These are phyloP conservation scores for Loriculus beryllinus DNA, from an alignment of 2,797 vertebrate species.

Conservation along the genomic window DNA sequence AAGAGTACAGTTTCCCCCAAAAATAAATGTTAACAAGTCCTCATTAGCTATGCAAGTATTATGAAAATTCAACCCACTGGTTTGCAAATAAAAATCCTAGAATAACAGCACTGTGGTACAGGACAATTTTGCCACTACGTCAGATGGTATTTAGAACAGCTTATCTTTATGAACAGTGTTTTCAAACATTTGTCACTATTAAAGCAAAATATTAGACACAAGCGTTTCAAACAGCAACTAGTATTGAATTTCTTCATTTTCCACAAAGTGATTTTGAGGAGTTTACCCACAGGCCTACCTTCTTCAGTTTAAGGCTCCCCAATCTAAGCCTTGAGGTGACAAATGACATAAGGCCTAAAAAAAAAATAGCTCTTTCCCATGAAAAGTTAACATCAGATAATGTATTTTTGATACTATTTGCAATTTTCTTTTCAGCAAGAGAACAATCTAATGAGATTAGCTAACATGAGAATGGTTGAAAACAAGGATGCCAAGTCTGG, in stretches of 20 bases:
- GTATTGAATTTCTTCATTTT: constrained; percentile 42
- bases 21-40: not conserved
- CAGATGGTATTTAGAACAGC: not conserved
- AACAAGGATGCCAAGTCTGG: constrained; percentile 11
- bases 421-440: constrained; percentile 53
- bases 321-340: constrained; percentile 70
- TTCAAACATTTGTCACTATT: not conserved
- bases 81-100: not conserved
- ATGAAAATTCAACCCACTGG: not conserved
- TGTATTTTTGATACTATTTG: constrained; percentile 42
- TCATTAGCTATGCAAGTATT: constrained; percentile 17
- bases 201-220: constrained; percentile 13
- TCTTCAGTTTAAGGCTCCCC: constrained; percentile 64
- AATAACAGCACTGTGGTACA: not conserved
- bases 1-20: not conserved
- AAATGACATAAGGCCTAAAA: constrained; percentile 67
- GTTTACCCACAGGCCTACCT: constrained; percentile 66
- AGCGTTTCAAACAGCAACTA: constrained; percentile 20
- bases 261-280: constrained; percentile 52
- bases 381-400: constrained; percentile 66
- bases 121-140: not conserved
- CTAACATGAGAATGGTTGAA: constrained; percentile 10
- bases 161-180: not conserved
- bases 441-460: constrained; percentile 14
- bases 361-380: constrained; percentile 68